Percentiles rank a stretch among this genome's conserved stretches.
Evolutionary conservation across 2,888 invertebrate species (phyloP).

Genomic region (Conomelus anceps): DNA sequence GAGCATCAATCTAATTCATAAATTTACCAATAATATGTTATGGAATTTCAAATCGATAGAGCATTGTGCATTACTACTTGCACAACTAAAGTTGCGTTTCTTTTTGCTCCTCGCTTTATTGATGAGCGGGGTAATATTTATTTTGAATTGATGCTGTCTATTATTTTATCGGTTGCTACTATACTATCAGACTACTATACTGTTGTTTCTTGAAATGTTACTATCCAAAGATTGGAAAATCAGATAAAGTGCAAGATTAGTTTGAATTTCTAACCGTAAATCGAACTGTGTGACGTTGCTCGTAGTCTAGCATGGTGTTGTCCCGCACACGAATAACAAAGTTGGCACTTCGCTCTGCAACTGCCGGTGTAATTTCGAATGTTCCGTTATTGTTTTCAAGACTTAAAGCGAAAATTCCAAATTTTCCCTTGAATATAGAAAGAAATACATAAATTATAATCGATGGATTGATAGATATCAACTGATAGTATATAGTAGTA

Average conservation of each 20-base stretch:
- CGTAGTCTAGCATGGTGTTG: conserved; percentile 76
- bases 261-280: conserved; percentile 56
- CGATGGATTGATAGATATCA: not conserved
- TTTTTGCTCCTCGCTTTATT: too few relatives aligned
- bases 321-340: conserved; percentile 80
- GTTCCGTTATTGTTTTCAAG: conserved; percentile 76
- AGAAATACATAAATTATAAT: not conserved
- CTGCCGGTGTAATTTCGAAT: conserved; percentile 79
- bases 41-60: too few relatives aligned
- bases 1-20: too few relatives aligned
- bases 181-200: too few relatives aligned
- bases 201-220: conserved; percentile 9
- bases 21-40: too few relatives aligned
- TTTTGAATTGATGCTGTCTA: too few relatives aligned
- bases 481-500: too few relatives aligned
- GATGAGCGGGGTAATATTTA: too few relatives aligned
- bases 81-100: too few relatives aligned
- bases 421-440: conserved; percentile 52
- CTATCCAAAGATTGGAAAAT: not conserved
- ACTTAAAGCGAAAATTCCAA: conserved; percentile 72
- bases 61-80: too few relatives aligned
- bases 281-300: conserved; percentile 63
- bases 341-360: conserved; percentile 68
- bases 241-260: too few relatives aligned
- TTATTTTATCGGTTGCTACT: too few relatives aligned